Evolutionary conservation across 2,113 vertebrate species (phyloP).

Genomic region (Planiliza haematocheilus): DNA sequence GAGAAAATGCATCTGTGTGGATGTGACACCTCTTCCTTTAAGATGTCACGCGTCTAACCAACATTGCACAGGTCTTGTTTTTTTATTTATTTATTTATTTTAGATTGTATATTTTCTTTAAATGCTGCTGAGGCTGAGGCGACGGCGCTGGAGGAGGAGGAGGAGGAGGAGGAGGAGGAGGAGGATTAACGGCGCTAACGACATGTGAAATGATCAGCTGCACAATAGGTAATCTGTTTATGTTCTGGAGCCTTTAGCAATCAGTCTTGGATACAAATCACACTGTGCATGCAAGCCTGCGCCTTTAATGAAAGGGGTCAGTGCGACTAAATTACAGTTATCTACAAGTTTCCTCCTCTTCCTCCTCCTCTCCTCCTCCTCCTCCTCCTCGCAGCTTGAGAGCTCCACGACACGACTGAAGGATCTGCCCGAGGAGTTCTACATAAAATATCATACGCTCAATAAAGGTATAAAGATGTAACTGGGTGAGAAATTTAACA

Average conservation of each 20-base stretch:
- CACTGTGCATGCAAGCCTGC: background rate
- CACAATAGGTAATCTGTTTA: slow-evolving; percentile 15
- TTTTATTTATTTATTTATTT: background rate
- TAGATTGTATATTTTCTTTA: too few relatives aligned
- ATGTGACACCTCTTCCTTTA: slow-evolving; percentile 41
- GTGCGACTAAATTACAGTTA: slow-evolving; percentile 1
- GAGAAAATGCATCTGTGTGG: slow-evolving; percentile 39
- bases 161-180: too few relatives aligned
- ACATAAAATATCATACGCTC: too few relatives aligned
- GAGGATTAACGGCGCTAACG: slow-evolving; percentile 14
- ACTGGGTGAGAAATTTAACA: too few relatives aligned
- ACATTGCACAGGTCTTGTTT: background rate
- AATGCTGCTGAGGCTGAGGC: too few relatives aligned
- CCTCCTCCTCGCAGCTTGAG: too few relatives aligned
- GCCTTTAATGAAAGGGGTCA: slow-evolving; percentile 5
- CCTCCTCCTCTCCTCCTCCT: too few relatives aligned
- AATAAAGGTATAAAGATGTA: too few relatives aligned
- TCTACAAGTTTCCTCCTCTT: too few relatives aligned
- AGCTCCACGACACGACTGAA: too few relatives aligned
- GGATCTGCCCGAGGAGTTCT: too few relatives aligned
- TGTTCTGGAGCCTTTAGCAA: background rate
- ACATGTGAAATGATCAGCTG: slow-evolving; percentile 43
- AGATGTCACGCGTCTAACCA: slow-evolving; percentile 21
- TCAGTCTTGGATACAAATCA: background rate
- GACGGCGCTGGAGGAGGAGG: too few relatives aligned